Evolutionary conservation across 1,140 invertebrate genomes (phyloP), one percentile per base, ranked within the genome.

Genomic region (Halesus radiatus): DNA sequence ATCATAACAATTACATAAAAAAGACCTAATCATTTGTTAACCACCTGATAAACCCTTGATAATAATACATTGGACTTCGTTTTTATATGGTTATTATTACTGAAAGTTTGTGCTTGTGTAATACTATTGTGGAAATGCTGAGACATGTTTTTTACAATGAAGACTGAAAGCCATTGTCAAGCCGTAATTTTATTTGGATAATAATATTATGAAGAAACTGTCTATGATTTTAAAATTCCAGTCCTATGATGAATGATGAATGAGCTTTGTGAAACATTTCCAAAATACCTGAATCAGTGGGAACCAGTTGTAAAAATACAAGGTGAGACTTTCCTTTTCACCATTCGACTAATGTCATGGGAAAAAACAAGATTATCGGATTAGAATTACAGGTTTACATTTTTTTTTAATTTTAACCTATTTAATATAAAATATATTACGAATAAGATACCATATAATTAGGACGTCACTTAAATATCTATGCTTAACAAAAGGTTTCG

Each of bases 121-220:
- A 29, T 0, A 23, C 18, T 22, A 8, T 64, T 22, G 15, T 50
- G 32, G 7, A 18, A 18, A 22, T 50, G 37, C 32, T 10, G 16
- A 45, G 37, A 18, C 32, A n/a, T 52, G 45, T n/a, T 23, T 52
- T 68, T 26, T 18, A 29, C 13, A 50, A 50, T 37, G 66, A 50
- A 13, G 32, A 70, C 37, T 50, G n/a, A 8, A 22, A 29, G 23
- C 66, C 6, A 70, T 70, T 50, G 68, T 26, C 37, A 20, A 50
- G 22, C 22, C 13, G 45, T 72, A 72, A 72, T 72, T 72, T 72
- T 52, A 72, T 72, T 72, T 72, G 22, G 50, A 72, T 53, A 45
- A 45, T 45, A 45, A 45, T 45, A 66, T 20, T 18, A 45, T 16
- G 50, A 72, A 23, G 45, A 72, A 50, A 29, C 22, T n/a, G 68